Evolutionary conservation across 2,888 invertebrate genomes (phyloP), one percentile per base, ranked within the genome.

Genomic region (Nymphalis polychloros): DNA sequence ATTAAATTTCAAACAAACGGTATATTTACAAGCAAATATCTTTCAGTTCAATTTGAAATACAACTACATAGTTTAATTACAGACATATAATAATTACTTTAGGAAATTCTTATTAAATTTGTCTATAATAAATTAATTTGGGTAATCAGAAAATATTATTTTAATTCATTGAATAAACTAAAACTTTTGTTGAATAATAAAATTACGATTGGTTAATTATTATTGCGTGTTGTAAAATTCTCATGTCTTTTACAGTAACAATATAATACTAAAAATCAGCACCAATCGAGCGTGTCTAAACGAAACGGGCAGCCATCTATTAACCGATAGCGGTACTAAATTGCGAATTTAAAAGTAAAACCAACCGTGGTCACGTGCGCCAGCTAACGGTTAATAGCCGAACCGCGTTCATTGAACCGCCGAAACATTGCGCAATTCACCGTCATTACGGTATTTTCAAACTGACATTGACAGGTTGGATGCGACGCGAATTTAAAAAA

Each of bases 321-420:
- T 82, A 81, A 73, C 80, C 73, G 73, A 82, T 92, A 91, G 92
- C 90, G 86, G 87, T 84, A 91, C 81, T 79, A 85, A 82, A 83
- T 85, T 78, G 86, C 86, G 78, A 87, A 86, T 87, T 85, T 86
- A 89, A 90, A 91, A 90, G 90, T 90, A 92, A 90, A 90, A 90
- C 83, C 81, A 78, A 79, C 79, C 74, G 76, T 67, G 64, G 78
- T 87, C 88, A 89, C 88, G 87, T 85, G 85, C 88, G 84, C 84
- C 80, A 77, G 63, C 86, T 91, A 92, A 91, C 91, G 92, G 92
- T 80, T 85, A 79, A 83, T 81, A 82, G 87, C 86, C 87, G 82
- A 90, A 92, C 84, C 84, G 84, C 83, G 90, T 82, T 81, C 89
- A 76, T 84, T 89, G 90, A 91, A 86, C 90, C 81, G 61, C 66